phyloP scores from a whole-genome alignment of 2,888 invertebrate species.

The Apotomis turbidana region DNA sequence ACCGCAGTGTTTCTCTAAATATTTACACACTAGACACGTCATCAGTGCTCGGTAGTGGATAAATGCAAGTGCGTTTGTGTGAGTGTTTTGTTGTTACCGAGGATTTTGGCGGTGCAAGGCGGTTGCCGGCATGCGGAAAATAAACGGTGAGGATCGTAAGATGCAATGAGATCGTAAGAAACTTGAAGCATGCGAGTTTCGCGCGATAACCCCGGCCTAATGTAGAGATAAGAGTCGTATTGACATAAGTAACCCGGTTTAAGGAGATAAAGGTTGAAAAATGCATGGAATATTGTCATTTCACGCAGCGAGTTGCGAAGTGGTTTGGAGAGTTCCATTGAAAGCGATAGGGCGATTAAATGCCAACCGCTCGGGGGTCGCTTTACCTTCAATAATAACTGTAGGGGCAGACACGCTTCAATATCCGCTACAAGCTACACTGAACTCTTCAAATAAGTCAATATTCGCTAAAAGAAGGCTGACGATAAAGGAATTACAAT shows the following conservation, averaged over 20 bases:
- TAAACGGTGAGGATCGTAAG: slow-evolving; percentile 71
- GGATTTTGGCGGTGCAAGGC: slow-evolving; percentile 78
- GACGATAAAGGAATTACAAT: too few relatives aligned
- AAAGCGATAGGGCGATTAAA: slow-evolving; percentile 40
- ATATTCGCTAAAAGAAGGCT: too few relatives aligned
- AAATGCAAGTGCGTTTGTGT: slow-evolving; percentile 70
- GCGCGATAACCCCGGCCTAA: slow-evolving; percentile 45
- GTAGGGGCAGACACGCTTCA: slow-evolving; percentile 26
- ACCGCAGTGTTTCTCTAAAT: slow-evolving; percentile 49
- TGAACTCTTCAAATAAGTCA: slow-evolving; percentile 18
- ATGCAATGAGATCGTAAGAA: slow-evolving; percentile 43
- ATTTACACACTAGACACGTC: slow-evolving; percentile 50
- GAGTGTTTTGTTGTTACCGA: slow-evolving; percentile 78
- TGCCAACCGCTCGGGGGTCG: slow-evolving; percentile 37
- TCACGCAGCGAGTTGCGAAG: slow-evolving; percentile 11
- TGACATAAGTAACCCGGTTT: slow-evolving; percentile 58
- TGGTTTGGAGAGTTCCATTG: slow-evolving; percentile 20
- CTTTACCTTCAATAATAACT: slow-evolving; percentile 35
- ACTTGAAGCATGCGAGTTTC: slow-evolving; percentile 44
- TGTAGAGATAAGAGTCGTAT: slow-evolving; percentile 57
- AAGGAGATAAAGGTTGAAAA: slow-evolving; percentile 54
- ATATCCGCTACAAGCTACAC: slow-evolving; percentile 21
- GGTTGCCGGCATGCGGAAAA: slow-evolving; percentile 80
- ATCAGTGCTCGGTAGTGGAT: slow-evolving; percentile 64
- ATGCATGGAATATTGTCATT: slow-evolving; percentile 26